phyloP scores from a whole-genome alignment of 2,113 vertebrate species.

The Rhinolophus ferrumequinum region DNA sequence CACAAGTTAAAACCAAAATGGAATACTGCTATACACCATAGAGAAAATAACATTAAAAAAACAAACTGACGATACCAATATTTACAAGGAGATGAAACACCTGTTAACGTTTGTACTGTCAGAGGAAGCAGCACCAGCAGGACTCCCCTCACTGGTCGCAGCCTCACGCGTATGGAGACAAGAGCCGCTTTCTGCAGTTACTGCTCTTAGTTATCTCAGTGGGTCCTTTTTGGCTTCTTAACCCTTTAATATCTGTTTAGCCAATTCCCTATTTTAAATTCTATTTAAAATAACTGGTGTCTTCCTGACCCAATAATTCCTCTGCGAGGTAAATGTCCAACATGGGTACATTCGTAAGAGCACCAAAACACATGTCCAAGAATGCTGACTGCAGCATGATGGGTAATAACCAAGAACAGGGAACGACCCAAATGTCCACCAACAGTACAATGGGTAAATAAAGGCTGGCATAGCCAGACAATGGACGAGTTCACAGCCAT shows the following conservation, averaged over 20 bases:
- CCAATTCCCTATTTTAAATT: neutral
- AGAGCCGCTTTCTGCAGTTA: neutral
- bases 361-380: neutral
- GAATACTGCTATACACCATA: neutral
- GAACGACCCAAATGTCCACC: neutral
- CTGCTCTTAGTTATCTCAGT: neutral
- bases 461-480: accelerated
- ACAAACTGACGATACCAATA: neutral
- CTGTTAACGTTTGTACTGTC: neutral
- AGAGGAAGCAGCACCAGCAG: neutral
- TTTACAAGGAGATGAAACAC: neutral
- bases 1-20: neutral
- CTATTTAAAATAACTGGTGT: neutral
- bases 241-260: neutral
- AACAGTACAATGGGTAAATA: accelerated
- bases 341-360: accelerated
- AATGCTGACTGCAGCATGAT: neutral
- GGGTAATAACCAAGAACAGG: neutral
- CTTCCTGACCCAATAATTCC: neutral
- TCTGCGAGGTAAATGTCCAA: neutral
- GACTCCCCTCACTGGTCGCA: neutral
- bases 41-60: neutral
- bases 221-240: neutral
- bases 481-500: neutral
- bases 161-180: neutral